These are phyloP conservation scores for Drosophila serrata DNA, from an alignment of 1,140 invertebrate species.

Conservation along the genomic window DNA sequence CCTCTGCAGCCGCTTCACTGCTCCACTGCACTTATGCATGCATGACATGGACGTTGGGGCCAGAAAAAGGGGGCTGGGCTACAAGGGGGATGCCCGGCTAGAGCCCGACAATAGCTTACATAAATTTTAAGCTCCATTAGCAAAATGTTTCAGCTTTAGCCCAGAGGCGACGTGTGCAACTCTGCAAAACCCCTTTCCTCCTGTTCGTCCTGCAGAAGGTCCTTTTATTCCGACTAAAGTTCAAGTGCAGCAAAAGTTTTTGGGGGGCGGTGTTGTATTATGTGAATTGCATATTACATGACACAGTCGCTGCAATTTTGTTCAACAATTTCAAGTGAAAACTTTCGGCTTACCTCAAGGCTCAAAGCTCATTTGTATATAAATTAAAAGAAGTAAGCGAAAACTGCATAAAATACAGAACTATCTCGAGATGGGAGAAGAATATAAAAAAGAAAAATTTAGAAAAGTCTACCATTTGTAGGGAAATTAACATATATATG, in stretches of 20 bases:
- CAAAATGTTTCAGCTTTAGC: conserved; percentile 72
- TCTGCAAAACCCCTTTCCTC: neutral
- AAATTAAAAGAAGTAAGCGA: conserved; percentile 53
- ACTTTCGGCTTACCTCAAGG: conserved; percentile 65
- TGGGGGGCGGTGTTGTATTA: conserved; percentile 64
- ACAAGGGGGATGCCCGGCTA: conserved; percentile 2
- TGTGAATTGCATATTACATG: conserved; percentile 76
- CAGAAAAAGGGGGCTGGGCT: neutral
- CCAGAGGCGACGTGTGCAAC: conserved; percentile 67
- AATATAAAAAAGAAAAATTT: neutral
- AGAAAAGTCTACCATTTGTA: neutral
- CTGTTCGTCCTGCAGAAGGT: neutral
- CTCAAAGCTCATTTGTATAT: conserved; percentile 73
- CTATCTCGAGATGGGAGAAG: neutral
- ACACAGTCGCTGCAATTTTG: conserved; percentile 59
- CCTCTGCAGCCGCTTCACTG: conserved; percentile 4
- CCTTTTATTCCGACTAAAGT: conserved; percentile 45
- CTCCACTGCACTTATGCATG: conserved; percentile 72
- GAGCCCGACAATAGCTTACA: conserved; percentile 76
- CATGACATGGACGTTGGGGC: conserved; percentile 59
- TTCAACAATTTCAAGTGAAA: conserved; percentile 65
- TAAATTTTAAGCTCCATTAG: conserved; percentile 84
- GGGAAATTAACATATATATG: neutral
- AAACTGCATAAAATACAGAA: neutral
- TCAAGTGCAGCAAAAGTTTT: conserved; percentile 79